Base-by-base conservation (phyloP, 2,888 invertebrate species). In the Incurvaria masculella region DNA sequence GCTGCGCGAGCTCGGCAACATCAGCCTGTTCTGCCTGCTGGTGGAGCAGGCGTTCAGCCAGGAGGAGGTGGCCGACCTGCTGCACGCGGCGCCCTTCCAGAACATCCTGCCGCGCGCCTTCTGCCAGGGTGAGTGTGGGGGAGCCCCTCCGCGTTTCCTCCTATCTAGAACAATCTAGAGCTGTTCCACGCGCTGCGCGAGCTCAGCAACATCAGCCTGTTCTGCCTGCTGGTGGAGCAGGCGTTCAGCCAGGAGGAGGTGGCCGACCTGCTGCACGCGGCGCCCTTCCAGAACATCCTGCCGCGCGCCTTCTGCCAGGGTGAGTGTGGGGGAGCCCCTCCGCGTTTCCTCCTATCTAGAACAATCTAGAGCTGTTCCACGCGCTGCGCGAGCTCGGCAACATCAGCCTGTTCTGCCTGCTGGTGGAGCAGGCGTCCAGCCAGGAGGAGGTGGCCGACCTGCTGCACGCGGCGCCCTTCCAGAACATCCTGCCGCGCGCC, bases 401-500 rank as follows among this genome's bases (percentile, higher is more conserved):
- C 69, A 95, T 95, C 27, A 91, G 99, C 55, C 81, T 98, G 33
- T 97, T 99, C 78, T 97, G 96, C 65, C 81, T 97, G 66, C 82
- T 97, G 21, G 90, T 98, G 64, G 99, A 99, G 67, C 96, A 97
- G 74, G 94, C 94, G 1, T 69, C 99, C 56, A 94, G 94, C 39
- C 97, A 97, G 66, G 98, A 98, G 65, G 99, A 99, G 75, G 95
- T 97, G n/a, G 94, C 94, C 54, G 98, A 99, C 72, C 75, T 99
- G 49, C 78, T 97, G 21, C 96, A 97, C 71, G 98, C 98, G 0
- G 97, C 97, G 1, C 94, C 98, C 0, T 99, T 98, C 79, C 97
- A 97, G 75, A 97, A 97, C 67, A 95, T 96, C 57, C 84, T 99
- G 48, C 98, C 99, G 2, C 82, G 96, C 52, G 97, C 97, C 0